A percentile compares a stretch with the other conserved stretches of the same genome.
These are phyloP conservation scores for Zoanthus solanderi DNA, from an alignment of 92 coral and sea anemone genomes.

Conservation along the genomic window DNA sequence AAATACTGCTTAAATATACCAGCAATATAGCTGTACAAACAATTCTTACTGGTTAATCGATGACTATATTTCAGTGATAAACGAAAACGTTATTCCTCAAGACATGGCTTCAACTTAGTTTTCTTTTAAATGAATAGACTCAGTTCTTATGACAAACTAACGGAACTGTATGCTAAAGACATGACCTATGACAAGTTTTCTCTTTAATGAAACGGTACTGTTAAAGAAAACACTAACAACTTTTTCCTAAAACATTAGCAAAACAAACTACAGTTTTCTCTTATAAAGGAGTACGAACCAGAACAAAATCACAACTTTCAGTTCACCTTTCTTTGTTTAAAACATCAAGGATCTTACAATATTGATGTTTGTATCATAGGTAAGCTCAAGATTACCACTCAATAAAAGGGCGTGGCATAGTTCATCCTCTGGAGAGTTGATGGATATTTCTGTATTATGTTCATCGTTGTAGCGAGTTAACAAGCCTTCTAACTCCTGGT, in stretches of 20 bases:
- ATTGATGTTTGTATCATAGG: neutral
- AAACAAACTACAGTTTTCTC: too few relatives aligned
- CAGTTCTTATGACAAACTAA: too few relatives aligned
- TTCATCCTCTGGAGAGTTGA: neutral
- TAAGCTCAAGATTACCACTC: neutral
- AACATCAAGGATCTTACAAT: neutral
- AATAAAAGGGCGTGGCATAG: neutral
- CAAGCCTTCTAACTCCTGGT: neutral
- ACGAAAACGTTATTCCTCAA: neutral
- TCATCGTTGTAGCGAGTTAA: neutral
- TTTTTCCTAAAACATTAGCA: too few relatives aligned
- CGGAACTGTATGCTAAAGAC: too few relatives aligned
- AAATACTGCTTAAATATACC: neutral
- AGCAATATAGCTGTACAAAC: neutral
- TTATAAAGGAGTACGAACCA: neutral
- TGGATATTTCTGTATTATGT: too few relatives aligned
- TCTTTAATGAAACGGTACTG: too few relatives aligned
- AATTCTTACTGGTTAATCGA: neutral
- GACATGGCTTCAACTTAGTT: constrained; percentile 4
- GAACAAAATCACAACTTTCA: neutral
- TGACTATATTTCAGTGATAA: neutral
- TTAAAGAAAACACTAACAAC: too few relatives aligned
- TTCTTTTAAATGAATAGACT: neutral
- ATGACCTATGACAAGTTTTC: too few relatives aligned
- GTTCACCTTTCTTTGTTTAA: neutral